These are phyloP conservation scores for Drepana arcuata DNA, from an alignment of 1,140 invertebrate genomes.

Conservation along the genomic window DNA sequence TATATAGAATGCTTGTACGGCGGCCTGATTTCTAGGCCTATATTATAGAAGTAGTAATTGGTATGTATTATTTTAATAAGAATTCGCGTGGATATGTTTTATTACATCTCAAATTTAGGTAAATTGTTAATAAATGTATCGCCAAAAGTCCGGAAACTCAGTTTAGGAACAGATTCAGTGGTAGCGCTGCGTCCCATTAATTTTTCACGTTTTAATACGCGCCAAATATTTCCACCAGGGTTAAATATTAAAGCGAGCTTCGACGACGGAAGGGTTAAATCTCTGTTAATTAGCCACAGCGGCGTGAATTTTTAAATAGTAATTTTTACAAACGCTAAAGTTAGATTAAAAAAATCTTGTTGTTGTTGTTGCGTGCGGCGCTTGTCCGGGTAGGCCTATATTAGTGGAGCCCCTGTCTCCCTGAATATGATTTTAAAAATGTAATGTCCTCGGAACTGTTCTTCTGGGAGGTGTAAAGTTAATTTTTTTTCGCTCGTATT, in stretches of 20 bases:
- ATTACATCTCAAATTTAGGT: no score
- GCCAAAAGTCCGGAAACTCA: no score
- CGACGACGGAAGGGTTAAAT: slow-evolving; percentile 70
- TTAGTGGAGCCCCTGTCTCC: slow-evolving; percentile 22
- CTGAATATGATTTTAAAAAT: slow-evolving; percentile 66
- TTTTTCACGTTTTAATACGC: slow-evolving; percentile 71
- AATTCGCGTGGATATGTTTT: no score
- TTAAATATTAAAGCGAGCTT: slow-evolving; percentile 61
- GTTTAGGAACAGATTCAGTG: no score
- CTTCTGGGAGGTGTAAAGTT: slow-evolving; percentile 54
- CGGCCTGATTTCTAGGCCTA: no score
- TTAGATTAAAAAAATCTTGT: slow-evolving; percentile 68
- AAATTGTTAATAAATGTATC: no score
- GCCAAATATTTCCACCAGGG: slow-evolving; percentile 66
- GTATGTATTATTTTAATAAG: no score
- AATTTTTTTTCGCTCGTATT: slow-evolving; percentile 53
- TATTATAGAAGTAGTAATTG: no score
- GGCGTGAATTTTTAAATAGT: slow-evolving; percentile 68
- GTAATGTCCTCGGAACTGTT: slow-evolving; percentile 45
- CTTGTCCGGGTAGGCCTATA: slow-evolving; percentile 63
- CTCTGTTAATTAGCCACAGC: slow-evolving; percentile 65
- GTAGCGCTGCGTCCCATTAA: no score
- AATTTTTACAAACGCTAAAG: slow-evolving; percentile 72
- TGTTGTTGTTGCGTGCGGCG: slow-evolving; percentile 32
- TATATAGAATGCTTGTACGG: no score